Evolutionary conservation across 35 echinoderm and acorn worm species (phyloP).

Genomic region (Apostichopus parvimensis): DNA sequence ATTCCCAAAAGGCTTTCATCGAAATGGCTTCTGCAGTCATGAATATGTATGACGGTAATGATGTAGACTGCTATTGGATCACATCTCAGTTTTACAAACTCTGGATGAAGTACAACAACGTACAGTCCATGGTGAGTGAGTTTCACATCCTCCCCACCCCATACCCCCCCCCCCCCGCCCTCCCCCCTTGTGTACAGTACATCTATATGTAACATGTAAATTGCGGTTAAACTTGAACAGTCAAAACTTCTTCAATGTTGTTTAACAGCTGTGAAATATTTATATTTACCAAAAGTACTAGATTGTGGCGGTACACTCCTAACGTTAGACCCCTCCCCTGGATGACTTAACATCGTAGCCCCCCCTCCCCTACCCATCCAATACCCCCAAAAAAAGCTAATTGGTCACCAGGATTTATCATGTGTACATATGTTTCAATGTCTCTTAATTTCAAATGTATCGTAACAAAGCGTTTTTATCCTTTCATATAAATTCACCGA

Average conservation of each 20-base stretch:
- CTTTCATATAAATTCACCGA: not conserved
- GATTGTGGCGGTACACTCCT: too few relatives aligned
- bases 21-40: constrained; percentile 68
- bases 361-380: too few relatives aligned
- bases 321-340: too few relatives aligned
- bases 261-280: not conserved
- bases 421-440: too few relatives aligned
- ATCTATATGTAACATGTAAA: not conserved
- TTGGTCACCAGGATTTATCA: too few relatives aligned
- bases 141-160: not conserved
- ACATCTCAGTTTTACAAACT: constrained; percentile 56
- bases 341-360: too few relatives aligned
- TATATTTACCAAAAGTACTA: not conserved
- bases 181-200: too few relatives aligned
- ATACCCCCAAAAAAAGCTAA: too few relatives aligned
- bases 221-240: not conserved
- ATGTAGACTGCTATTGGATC: constrained; percentile 77
- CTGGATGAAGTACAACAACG: constrained; percentile 52
- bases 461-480: not conserved
- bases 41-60: constrained; percentile 67
- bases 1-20: constrained; percentile 59
- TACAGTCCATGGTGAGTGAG: constrained; percentile 57
- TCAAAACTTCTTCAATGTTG: not conserved
- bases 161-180: too few relatives aligned
- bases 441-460: not conserved